Evolutionary conservation across 2,797 vertebrate genomes (phyloP).

Genomic region (Lepilemur ruficaudatus): DNA sequence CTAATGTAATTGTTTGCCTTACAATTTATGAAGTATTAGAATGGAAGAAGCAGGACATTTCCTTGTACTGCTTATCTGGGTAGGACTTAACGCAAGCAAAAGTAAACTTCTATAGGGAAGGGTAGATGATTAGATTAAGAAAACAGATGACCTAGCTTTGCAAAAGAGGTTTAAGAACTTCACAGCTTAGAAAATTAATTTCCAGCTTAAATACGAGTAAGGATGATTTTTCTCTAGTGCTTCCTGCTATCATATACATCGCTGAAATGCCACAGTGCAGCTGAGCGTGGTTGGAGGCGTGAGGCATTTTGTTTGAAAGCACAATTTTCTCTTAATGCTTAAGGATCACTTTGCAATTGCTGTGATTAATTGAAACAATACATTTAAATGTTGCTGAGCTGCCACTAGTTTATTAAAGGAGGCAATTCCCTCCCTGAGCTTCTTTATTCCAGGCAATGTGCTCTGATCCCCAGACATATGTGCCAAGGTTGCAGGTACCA

Average conservation of each 20-base stretch:
- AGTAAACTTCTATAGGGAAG: neutral
- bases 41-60: neutral
- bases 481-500: constrained; percentile 35
- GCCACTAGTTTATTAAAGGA: constrained; percentile 70
- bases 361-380: constrained; percentile 82
- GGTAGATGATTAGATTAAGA: neutral
- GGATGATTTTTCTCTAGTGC: neutral
- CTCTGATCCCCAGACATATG: neutral
- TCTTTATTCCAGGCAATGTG: neutral
- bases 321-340: constrained; percentile 75
- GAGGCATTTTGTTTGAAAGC: constrained; percentile 61
- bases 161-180: constrained; percentile 45
- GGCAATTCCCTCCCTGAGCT: constrained; percentile 55
- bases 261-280: constrained; percentile 24
- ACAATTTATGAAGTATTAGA: neutral
- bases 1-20: neutral
- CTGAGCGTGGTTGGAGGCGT: constrained; percentile 18
- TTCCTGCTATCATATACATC: neutral
- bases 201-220: constrained; percentile 58
- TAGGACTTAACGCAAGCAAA: neutral
- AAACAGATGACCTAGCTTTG: constrained; percentile 4
- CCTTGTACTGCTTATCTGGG: neutral
- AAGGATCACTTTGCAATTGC: constrained; percentile 69
- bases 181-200: constrained; percentile 50
- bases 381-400: constrained; percentile 75